Evolutionary conservation across 2,888 invertebrate species (phyloP).

Genomic region (Argyresthia albistria): DNA sequence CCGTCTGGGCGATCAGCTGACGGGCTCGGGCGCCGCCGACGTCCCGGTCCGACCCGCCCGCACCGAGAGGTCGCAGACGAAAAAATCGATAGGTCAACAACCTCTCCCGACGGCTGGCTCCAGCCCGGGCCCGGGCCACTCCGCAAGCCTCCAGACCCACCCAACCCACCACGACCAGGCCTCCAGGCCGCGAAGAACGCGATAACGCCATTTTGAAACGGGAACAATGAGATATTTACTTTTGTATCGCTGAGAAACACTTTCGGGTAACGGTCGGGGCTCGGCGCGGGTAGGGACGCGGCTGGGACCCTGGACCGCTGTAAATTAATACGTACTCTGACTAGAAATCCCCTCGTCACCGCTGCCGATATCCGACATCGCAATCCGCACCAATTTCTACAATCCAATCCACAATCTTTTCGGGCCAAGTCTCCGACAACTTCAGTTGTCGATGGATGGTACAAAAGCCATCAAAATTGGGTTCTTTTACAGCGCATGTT

Average conservation of each 20-base stretch:
- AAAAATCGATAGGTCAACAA: slow-evolving; percentile 72
- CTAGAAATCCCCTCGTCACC: slow-evolving; percentile 85
- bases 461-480: slow-evolving; percentile 46
- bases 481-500: slow-evolving; percentile 22
- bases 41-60: slow-evolving; percentile 31
- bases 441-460: slow-evolving; percentile 18
- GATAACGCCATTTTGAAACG: slow-evolving; percentile 71
- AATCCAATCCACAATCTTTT: slow-evolving; percentile 61
- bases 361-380: slow-evolving; percentile 86
- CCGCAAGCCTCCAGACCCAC: slow-evolving; percentile 30
- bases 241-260: slow-evolving; percentile 39
- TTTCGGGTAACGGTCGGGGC: slow-evolving; percentile 32
- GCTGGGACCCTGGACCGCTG: slow-evolving; percentile 28
- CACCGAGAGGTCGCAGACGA: slow-evolving; percentile 63
- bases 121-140: slow-evolving; percentile 35
- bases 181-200: slow-evolving; percentile 27
- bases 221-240: slow-evolving; percentile 71
- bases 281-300: slow-evolving; percentile 30
- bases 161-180: slow-evolving; percentile 8
- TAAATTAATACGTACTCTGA: slow-evolving; percentile 79
- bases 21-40: background rate
- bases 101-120: slow-evolving; percentile 41
- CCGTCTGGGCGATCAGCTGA: slow-evolving; percentile 1
- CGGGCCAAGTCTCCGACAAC: slow-evolving; percentile 43
- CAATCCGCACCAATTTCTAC: slow-evolving; percentile 71